phyloP scores from a whole-genome alignment of 2,113 vertebrate genomes.

The Benitochromis conjunctus region DNA sequence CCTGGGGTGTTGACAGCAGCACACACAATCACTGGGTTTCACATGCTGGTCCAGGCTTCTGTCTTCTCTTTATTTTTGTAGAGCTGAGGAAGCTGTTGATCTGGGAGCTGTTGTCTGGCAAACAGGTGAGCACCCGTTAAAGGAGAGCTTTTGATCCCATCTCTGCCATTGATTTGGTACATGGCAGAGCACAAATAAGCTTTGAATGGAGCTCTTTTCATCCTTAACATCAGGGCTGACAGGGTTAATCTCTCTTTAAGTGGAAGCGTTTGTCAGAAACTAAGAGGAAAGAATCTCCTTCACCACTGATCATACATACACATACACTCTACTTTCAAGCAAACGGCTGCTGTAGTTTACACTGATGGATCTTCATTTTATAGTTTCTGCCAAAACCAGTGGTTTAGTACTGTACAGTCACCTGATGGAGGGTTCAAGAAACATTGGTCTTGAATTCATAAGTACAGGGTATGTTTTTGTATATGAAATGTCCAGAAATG shows the following conservation, averaged over 20 bases:
- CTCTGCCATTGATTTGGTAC: neutral
- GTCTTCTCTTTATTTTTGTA: neutral
- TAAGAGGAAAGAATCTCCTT: neutral
- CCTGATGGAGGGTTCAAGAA: neutral
- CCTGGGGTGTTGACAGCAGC: constrained; percentile 56
- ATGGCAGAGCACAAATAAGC: neutral
- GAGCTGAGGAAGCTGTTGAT: neutral
- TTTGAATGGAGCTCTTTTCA: neutral
- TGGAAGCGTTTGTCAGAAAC: neutral
- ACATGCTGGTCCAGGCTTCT: neutral
- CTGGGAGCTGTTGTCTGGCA: neutral
- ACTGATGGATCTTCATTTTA: neutral
- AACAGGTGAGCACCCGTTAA: constrained; percentile 40
- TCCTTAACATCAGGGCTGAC: neutral
- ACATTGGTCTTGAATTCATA: neutral
- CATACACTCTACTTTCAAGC: neutral
- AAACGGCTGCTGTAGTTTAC: neutral
- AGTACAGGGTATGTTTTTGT: neutral
- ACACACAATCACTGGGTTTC: constrained; percentile 30
- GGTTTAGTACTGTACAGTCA: neutral
- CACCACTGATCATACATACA: neutral
- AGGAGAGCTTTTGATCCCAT: neutral
- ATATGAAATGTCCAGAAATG: neutral
- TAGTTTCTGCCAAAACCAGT: neutral
- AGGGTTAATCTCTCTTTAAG: neutral